phyloP scores from a whole-genome alignment of 2,888 invertebrate species.

The Synergus gifuensis region DNA sequence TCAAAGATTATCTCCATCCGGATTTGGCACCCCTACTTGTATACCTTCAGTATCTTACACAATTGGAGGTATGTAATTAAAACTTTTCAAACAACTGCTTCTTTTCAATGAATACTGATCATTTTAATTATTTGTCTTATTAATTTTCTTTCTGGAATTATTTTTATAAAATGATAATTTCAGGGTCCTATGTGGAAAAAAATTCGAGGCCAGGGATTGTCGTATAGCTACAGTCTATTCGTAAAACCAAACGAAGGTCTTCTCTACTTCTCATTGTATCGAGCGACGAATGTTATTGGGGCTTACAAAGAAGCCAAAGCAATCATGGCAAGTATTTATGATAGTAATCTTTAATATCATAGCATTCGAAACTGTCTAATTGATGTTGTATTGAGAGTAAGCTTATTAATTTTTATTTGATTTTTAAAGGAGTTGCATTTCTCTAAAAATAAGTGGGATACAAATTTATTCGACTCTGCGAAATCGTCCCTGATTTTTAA shows the following conservation, averaged over 20 bases:
- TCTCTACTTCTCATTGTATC: conserved; percentile 85
- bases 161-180: conserved; percentile 43
- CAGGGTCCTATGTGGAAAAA: conserved; percentile 94
- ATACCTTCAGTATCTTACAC: conserved; percentile 91
- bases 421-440: conserved; percentile 81
- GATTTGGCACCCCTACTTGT: conserved; percentile 88
- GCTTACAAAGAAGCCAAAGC: conserved; percentile 89
- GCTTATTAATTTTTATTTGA: conserved; percentile 15
- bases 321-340: conserved; percentile 82
- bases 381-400: neutral
- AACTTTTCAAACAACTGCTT: conserved; percentile 14
- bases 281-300: conserved; percentile 87
- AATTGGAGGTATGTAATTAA: conserved; percentile 89
- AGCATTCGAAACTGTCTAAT: conserved; percentile 11
- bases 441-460: conserved; percentile 83
- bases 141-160: neutral
- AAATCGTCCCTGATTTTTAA: conserved; percentile 93
- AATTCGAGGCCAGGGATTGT: conserved; percentile 91
- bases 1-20: conserved; percentile 81
- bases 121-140: conserved; percentile 1
- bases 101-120: neutral
- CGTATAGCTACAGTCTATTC: conserved; percentile 87
- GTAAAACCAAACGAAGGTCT: conserved; percentile 84
- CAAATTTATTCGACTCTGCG: conserved; percentile 88
- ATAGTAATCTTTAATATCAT: neutral